phyloP scores from a whole-genome alignment of 2,797 vertebrate genomes.

The Peromyscus eremicus region DNA sequence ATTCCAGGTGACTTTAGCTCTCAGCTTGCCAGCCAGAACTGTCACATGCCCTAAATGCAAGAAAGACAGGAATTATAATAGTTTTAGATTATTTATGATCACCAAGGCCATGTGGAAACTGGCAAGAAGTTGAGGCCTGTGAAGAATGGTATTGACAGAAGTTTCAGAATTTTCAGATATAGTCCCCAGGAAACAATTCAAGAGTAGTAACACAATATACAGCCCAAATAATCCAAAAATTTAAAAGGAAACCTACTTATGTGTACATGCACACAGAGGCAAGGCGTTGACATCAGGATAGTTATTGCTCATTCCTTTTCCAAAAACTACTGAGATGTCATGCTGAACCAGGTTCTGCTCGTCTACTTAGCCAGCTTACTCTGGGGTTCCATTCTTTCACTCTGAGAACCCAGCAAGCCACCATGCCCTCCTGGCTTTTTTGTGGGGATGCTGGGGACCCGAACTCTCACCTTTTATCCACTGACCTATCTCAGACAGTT shows the following conservation, averaged over 20 bases:
- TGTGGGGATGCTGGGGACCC: neutral
- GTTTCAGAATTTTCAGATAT: neutral
- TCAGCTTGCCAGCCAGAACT: neutral
- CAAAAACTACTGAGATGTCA: neutral
- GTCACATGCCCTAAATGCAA: neutral
- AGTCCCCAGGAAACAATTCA: neutral
- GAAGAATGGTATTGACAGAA: neutral
- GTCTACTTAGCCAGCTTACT: neutral
- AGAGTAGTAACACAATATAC: neutral
- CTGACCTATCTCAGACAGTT: neutral
- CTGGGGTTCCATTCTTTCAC: neutral
- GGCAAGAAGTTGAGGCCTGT: neutral
- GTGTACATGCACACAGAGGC: neutral
- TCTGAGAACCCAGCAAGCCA: neutral
- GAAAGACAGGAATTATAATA: neutral
- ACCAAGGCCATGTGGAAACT: neutral
- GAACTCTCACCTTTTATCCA: neutral
- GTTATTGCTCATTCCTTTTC: neutral
- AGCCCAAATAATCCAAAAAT: neutral
- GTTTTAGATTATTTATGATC: neutral
- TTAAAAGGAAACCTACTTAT: neutral
- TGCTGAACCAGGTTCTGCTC: neutral
- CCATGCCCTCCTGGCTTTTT: neutral
- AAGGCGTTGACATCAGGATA: neutral
- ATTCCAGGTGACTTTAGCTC: neutral